Evolutionary conservation across 1,140 invertebrate genomes (phyloP).

Genomic region (Dysdera silvatica): DNA sequence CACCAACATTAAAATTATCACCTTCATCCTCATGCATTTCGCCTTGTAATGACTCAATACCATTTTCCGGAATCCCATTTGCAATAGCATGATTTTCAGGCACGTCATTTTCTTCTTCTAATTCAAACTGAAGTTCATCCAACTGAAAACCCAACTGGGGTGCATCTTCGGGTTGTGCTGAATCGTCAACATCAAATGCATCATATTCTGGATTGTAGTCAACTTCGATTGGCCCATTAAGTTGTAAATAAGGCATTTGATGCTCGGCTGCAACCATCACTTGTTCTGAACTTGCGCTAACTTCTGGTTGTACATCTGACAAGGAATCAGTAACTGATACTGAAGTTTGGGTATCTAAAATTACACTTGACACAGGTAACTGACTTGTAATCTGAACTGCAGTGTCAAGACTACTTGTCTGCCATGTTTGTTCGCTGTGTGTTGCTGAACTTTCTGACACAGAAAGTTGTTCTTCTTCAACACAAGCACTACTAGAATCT

Average conservation of each 20-base stretch:
- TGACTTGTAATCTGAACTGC: slow-evolving; percentile 22
- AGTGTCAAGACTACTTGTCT: slow-evolving; percentile 30
- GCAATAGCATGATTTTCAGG: no score
- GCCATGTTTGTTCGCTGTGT: slow-evolving; percentile 33
- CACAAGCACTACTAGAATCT: neutral
- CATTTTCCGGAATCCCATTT: no score
- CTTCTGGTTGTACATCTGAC: slow-evolving; percentile 15
- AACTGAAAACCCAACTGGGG: no score
- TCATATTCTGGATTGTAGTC: slow-evolving; percentile 49
- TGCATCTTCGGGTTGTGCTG: no score
- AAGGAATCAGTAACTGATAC: neutral
- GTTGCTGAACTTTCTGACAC: slow-evolving; percentile 32
- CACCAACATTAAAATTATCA: no score
- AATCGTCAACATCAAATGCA: slow-evolving; percentile 33
- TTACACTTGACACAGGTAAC: neutral
- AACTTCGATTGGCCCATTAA: slow-evolving; percentile 53
- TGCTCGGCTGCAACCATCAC: neutral
- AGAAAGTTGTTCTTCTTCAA: slow-evolving; percentile 30
- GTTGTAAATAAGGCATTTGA: slow-evolving; percentile 12
- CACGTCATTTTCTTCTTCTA: slow-evolving; percentile 22
- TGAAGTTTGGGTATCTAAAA: neutral
- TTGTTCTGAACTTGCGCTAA: slow-evolving; percentile 17
- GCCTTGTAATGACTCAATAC: no score
- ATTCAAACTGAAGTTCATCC: slow-evolving; percentile 25
- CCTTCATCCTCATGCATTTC: no score